A percentile compares a stretch with the other conserved stretches of the same genome.
Evolutionary conservation across 1,140 invertebrate genomes (phyloP).

Genomic region (Dendroctonus ponderosae): DNA sequence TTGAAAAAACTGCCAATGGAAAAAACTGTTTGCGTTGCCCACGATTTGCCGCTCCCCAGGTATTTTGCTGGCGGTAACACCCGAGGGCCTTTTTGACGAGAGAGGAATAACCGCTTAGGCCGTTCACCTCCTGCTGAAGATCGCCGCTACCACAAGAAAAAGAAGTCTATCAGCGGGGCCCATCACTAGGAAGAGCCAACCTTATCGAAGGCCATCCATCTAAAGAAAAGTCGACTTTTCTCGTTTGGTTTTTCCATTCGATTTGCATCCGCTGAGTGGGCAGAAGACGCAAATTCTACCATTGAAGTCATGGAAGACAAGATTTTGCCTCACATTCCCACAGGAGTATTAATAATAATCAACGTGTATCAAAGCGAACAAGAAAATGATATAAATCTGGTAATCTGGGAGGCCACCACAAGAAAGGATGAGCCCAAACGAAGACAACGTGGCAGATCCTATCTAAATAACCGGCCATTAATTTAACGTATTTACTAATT

Average conservation of each 20-base stretch:
- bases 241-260: too few relatives aligned
- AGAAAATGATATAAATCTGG: too few relatives aligned
- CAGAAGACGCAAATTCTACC: too few relatives aligned
- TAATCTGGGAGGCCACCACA: too few relatives aligned
- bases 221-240: too few relatives aligned
- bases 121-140: constrained; percentile 40
- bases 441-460: too few relatives aligned
- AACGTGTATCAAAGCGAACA: too few relatives aligned
- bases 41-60: constrained; percentile 4
- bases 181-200: constrained; percentile 43
- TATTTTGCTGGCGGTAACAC: constrained; percentile 38
- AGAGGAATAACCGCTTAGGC: constrained; percentile 45
- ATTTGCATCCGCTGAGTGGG: too few relatives aligned
- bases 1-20: not conserved
- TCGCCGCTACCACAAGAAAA: constrained; percentile 40
- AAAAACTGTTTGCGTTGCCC: not conserved
- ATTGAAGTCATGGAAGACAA: too few relatives aligned
- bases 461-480: not conserved
- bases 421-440: too few relatives aligned
- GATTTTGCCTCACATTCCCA: too few relatives aligned
- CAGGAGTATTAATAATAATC: too few relatives aligned
- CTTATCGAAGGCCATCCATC: constrained; percentile 5
- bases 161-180: constrained; percentile 39
- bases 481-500: constrained; percentile 4
- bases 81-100: constrained; percentile 33